Base-by-base conservation (phyloP, 2,113 vertebrate species). In the Pantherophis guttatus region DNA sequence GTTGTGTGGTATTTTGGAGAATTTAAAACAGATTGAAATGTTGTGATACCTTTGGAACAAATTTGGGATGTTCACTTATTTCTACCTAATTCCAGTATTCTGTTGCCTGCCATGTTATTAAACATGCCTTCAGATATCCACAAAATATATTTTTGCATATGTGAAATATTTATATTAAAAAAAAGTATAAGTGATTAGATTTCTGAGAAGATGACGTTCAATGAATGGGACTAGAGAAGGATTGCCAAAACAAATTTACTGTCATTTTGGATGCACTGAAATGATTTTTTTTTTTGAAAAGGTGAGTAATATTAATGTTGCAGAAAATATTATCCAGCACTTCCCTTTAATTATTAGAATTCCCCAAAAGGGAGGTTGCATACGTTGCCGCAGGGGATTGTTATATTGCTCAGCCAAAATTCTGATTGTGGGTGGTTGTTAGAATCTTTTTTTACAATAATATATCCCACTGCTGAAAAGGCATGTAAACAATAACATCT, bases 191-290 rank as follows among this genome's bases (percentile, higher is more conserved):
- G 89, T 91, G 94, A 95, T 94, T 92, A 92, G 94, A 0, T 1
- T 96, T 95, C 91, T 95, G 94, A 94, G 95, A 91, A 4, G 1
- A 53, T 86, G 65, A 33, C 8, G 2, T 81, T 24, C 85, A 87
- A n/a, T 19, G 55, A 90, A 2, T 53, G 15, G 50, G 57, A 17
- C 48, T 93, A 24, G 13, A 86, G 50, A 91, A 94, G 88, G 0
- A 0, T 96, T 89, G 65, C 92, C 94, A 93, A 95, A 93, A 94
- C 89, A 94, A 88, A 93, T 94, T 94, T 95, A 91, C 88, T 95
- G 90, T 95, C 94, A 93, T 70, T 54, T 70, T 88, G 23, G 50
- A 96, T 97, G 95, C 96, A 96, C 97, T 96, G 95, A 95, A 91
- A 94, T 94, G 94, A 26, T 54, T 39, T 94, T 57, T 19, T 57